These are phyloP conservation scores for Agrochola circellaris DNA, from an alignment of 2,888 invertebrate genomes.

Conservation along the genomic window DNA sequence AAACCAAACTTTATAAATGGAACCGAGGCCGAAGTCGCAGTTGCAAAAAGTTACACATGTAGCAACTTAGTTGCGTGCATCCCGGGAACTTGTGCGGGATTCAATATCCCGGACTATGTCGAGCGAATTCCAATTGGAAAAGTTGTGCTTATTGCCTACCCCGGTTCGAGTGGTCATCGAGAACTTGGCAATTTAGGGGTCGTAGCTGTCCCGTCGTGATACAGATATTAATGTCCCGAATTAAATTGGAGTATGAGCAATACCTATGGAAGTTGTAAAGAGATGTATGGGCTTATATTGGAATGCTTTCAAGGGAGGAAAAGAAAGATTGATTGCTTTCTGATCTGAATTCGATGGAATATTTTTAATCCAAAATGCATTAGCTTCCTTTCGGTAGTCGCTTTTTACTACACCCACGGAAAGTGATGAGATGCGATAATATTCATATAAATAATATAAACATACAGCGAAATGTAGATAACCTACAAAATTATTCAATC, in stretches of 20 bases:
- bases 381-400: background rate
- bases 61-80: conserved; percentile 49
- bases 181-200: conserved; percentile 29
- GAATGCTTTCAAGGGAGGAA: conserved; percentile 50
- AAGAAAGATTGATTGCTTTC: conserved; percentile 54
- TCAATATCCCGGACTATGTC: conserved; percentile 66
- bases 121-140: conserved; percentile 74
- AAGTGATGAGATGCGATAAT: background rate
- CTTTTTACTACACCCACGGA: background rate
- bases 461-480: background rate
- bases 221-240: conserved; percentile 36
- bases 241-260: conserved; percentile 19
- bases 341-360: conserved; percentile 19
- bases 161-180: conserved; percentile 49
- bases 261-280: conserved; percentile 5
- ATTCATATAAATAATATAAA: background rate
- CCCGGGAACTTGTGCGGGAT: conserved; percentile 59
- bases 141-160: conserved; percentile 63
- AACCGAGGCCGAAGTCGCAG: conserved; percentile 31
- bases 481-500: background rate
- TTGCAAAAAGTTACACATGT: conserved; percentile 57
- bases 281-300: conserved; percentile 28
- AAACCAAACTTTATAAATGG: conserved; percentile 45
- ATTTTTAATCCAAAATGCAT: conserved; percentile 4
- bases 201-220: conserved; percentile 10